These are phyloP conservation scores for Schrankia costaestrigalis DNA, from an alignment of 2,888 invertebrate genomes.

Conservation along the genomic window DNA sequence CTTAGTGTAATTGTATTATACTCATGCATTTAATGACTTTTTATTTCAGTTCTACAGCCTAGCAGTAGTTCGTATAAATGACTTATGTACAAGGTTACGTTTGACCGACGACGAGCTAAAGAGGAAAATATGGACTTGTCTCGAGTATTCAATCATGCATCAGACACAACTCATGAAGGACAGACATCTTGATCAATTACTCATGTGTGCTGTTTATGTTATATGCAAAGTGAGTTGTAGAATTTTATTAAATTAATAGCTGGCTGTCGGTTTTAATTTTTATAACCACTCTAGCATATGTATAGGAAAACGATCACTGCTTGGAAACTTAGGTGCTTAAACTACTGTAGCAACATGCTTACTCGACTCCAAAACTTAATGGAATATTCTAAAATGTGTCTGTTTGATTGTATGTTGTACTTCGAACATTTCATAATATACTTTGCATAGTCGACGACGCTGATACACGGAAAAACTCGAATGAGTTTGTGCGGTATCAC, in stretches of 20 bases:
- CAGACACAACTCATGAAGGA: slow-evolving; percentile 93
- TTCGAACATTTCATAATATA: too few relatives aligned
- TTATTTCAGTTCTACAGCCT: slow-evolving; percentile 93
- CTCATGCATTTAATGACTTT: neutral
- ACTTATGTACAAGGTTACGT: slow-evolving; percentile 90
- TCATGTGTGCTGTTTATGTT: slow-evolving; percentile 99
- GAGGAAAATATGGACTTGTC: slow-evolving; percentile 97
- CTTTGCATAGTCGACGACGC: too few relatives aligned
- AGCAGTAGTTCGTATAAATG: slow-evolving; percentile 94
- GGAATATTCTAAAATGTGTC: too few relatives aligned
- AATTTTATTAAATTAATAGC: neutral
- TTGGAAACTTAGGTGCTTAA: too few relatives aligned
- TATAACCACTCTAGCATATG: too few relatives aligned
- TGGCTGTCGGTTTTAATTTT: neutral
- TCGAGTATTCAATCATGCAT: slow-evolving; percentile 93
- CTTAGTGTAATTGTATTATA: too few relatives aligned
- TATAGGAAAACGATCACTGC: too few relatives aligned
- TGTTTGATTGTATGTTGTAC: too few relatives aligned
- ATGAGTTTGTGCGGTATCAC: too few relatives aligned
- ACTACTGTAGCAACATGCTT: too few relatives aligned
- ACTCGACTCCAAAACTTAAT: too few relatives aligned
- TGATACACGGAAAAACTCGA: too few relatives aligned
- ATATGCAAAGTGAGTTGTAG: slow-evolving; percentile 88
- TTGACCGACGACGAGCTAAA: slow-evolving; percentile 85
- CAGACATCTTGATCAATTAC: slow-evolving; percentile 97